phyloP scores from a whole-genome alignment of 2,113 vertebrate species.

The Isurus oxyrinchus region DNA sequence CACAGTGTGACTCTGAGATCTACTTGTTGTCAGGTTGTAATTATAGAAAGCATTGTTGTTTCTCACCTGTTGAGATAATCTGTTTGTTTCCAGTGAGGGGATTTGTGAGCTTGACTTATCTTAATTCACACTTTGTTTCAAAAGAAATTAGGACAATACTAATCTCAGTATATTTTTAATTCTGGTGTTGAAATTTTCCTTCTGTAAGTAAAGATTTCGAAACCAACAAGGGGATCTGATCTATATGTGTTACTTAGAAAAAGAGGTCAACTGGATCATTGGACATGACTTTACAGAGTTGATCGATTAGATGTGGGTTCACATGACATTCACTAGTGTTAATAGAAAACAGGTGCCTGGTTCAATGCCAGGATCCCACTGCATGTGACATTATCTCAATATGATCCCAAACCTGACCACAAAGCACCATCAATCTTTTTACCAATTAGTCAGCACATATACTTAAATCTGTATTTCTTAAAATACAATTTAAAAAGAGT shows the following conservation, averaged over 20 bases:
- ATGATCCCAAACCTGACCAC: neutral
- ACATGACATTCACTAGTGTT: slow-evolving; percentile 13
- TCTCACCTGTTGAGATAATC: neutral
- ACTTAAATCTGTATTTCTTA: slow-evolving; percentile 4
- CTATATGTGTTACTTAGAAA: neutral
- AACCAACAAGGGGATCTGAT: neutral
- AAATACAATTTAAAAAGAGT: slow-evolving; percentile 19
- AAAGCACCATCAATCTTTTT: neutral
- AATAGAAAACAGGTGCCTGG: neutral
- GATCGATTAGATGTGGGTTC: neutral
- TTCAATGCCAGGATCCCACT: neutral
- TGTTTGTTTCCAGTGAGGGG: neutral
- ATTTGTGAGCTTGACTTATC: neutral
- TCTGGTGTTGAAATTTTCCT: neutral
- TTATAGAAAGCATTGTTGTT: neutral
- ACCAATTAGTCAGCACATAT: neutral
- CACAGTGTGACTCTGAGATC: neutral
- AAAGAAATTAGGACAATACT: neutral
- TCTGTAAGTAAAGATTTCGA: neutral
- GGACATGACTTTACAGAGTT: slow-evolving; percentile 8
- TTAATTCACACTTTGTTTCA: neutral
- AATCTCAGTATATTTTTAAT: slow-evolving; percentile 17
- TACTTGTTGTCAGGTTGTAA: neutral
- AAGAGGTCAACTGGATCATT: slow-evolving; percentile 1
- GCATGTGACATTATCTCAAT: neutral